Evolutionary conservation across 2,797 vertebrate species (phyloP).

Genomic region (Pangasius krempfi): DNA sequence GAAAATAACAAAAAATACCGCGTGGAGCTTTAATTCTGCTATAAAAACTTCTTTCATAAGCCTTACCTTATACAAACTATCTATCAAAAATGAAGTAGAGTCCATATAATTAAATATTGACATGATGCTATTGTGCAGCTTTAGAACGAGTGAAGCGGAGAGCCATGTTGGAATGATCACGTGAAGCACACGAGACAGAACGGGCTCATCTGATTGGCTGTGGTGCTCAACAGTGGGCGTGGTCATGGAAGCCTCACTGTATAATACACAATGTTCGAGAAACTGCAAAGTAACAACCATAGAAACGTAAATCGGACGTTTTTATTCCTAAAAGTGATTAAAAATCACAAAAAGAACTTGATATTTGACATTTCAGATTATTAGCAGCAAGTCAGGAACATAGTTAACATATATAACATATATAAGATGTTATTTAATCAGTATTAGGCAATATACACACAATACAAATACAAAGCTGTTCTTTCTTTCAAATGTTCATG

Average conservation of each 20-base stretch:
- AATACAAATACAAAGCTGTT: background rate
- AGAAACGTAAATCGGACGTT: background rate
- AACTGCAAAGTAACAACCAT: background rate
- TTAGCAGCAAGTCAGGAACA: background rate
- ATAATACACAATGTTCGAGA: background rate
- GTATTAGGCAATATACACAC: background rate
- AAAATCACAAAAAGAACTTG: background rate
- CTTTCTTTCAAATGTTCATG: background rate
- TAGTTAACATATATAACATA: background rate
- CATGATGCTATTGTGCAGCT: background rate
- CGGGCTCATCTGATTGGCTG: constrained; percentile 23
- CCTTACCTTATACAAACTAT: constrained; percentile 7
- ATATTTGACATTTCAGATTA: background rate
- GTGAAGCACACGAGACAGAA: background rate
- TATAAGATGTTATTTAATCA: background rate
- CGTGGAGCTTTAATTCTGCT: background rate
- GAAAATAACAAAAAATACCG: background rate
- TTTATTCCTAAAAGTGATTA: background rate
- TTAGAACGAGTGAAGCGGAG: background rate
- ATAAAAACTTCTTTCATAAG: background rate
- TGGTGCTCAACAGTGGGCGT: background rate
- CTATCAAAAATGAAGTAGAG: background rate
- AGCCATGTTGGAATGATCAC: constrained; percentile 49
- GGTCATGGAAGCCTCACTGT: background rate
- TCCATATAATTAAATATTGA: background rate